Conservation (phyloP, 2,797 vertebrate species). For the Catamblyrhynchus diadema region DNA sequence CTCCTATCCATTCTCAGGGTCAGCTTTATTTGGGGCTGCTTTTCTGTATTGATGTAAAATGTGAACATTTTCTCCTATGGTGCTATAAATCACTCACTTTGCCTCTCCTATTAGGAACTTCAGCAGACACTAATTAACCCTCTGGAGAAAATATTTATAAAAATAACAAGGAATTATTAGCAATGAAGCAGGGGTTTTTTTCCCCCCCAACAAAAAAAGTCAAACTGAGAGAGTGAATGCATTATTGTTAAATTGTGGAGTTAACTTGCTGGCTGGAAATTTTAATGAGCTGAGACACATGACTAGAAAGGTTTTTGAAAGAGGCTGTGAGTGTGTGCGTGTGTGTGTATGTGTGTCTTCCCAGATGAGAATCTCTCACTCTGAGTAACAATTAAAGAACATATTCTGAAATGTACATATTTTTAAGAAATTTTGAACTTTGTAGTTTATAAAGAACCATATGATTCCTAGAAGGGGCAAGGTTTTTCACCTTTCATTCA, state of each 20-base stretch:
- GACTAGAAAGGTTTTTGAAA: background rate
- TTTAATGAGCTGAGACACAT: background rate
- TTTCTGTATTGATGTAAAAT: conserved; percentile 11
- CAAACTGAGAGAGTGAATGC: background rate
- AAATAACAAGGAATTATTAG: conserved; percentile 46
- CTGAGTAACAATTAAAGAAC: background rate
- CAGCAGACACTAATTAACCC: conserved; percentile 55
- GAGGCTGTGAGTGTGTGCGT: background rate
- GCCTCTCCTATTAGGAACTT: conserved; percentile 7
- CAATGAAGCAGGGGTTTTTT: background rate
- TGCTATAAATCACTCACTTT: conserved; percentile 9
- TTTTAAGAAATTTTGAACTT: background rate
- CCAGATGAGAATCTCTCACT: background rate
- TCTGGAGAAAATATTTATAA: conserved; percentile 57
- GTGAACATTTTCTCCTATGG: background rate
- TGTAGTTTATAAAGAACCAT: background rate
- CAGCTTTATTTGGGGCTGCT: conserved; percentile 18
- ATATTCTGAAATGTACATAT: background rate
- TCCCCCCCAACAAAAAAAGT: background rate
- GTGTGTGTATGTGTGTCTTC: background rate
- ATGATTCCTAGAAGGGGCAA: background rate
- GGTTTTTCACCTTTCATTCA: background rate
- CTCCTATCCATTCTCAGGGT: background rate
- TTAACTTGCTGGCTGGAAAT: conserved; percentile 10
- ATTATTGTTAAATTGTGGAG: background rate